Percentiles rank a stretch among this genome's conserved stretches.
These are phyloP conservation scores for Poeciliopsis turrubarensis DNA, from an alignment of 2,113 vertebrate genomes.

Conservation along the genomic window DNA sequence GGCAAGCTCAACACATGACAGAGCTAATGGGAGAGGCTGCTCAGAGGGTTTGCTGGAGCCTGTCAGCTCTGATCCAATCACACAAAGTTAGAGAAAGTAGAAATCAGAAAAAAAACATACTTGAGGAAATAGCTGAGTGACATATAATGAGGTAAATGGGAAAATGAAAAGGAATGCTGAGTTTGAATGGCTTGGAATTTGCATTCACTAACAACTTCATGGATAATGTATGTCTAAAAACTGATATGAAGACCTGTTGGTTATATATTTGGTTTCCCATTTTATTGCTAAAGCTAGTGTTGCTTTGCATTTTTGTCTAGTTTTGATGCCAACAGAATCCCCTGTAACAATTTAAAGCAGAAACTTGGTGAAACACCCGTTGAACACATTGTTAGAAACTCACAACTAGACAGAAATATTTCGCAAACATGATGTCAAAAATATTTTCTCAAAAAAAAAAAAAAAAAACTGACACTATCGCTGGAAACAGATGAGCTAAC, in stretches of 20 bases:
- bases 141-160: background rate
- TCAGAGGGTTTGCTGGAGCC: constrained; percentile 35
- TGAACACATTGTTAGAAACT: background rate
- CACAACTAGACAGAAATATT: constrained; percentile 29
- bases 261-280: background rate
- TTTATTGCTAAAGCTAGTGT: background rate
- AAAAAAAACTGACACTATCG: background rate
- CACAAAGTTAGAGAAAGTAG: background rate
- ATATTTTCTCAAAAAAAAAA: background rate
- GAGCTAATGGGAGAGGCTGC: constrained; percentile 46
- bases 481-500: background rate
- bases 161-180: background rate
- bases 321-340: constrained; percentile 6
- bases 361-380: background rate
- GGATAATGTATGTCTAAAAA: background rate
- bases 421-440: constrained; percentile 13
- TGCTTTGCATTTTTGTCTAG: background rate
- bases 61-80: constrained; percentile 62
- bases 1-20: constrained; percentile 39
- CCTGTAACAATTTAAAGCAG: constrained; percentile 5
- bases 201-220: background rate
- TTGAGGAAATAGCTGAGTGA: constrained; percentile 10
- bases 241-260: background rate
- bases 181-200: too few species aligned
- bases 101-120: background rate